phyloP scores from a whole-genome alignment of 2,797 vertebrate genomes.

The Propithecus deckenii region DNA sequence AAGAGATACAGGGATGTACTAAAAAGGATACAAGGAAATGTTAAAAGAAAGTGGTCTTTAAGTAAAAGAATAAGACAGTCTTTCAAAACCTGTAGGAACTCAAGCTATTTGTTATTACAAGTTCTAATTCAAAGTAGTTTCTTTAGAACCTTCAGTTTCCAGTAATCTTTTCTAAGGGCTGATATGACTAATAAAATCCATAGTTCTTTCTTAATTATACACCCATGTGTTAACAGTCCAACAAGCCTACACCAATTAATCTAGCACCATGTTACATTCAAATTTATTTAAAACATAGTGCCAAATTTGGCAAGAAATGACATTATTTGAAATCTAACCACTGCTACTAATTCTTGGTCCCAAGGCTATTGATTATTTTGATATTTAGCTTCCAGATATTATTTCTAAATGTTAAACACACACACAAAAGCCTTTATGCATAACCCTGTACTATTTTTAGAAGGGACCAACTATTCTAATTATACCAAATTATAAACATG shows the following conservation, averaged over 20 bases:
- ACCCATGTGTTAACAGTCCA: not conserved
- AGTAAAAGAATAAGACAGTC: not conserved
- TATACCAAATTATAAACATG: not conserved
- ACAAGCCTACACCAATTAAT: not conserved
- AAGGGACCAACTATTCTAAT: not conserved
- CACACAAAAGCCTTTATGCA: not conserved
- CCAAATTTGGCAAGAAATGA: not conserved
- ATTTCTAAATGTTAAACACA: constrained; percentile 22
- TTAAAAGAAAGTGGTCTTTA: not conserved
- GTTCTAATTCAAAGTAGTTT: constrained; percentile 19
- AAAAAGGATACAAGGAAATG: not conserved
- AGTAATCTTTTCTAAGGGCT: not conserved
- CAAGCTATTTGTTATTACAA: not conserved
- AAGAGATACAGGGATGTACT: not conserved
- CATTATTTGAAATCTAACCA: not conserved
- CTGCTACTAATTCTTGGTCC: not conserved
- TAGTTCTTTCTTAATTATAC: not conserved
- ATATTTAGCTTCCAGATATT: not conserved
- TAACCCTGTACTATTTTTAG: not conserved
- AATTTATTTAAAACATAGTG: not conserved
- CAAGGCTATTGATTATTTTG: not conserved
- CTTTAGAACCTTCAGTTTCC: not conserved
- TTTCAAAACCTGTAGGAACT: not conserved
- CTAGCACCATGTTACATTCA: not conserved
- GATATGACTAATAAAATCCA: not conserved